phyloP scores from a whole-genome alignment of 2,797 vertebrate species.

The Acropternis orthonyx region DNA sequence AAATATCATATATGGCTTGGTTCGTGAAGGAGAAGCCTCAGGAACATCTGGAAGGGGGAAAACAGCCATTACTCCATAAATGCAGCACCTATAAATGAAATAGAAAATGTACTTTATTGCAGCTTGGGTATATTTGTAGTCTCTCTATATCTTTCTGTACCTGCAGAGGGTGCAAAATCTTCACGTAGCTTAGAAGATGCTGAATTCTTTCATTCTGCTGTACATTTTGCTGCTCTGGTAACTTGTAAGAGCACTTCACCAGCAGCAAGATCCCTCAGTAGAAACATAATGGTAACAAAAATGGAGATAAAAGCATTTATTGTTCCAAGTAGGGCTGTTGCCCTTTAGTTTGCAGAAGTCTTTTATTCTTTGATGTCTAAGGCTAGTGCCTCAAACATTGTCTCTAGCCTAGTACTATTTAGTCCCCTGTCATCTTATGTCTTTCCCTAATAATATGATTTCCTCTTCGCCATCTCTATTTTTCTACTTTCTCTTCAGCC shows the following conservation, averaged over 20 bases:
- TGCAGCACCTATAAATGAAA: background rate
- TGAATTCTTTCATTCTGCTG: background rate
- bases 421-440: background rate
- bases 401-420: background rate
- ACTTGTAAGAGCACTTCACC: background rate
- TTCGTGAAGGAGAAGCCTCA: background rate
- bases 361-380: background rate
- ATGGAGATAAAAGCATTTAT: background rate
- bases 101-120: background rate
- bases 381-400: background rate
- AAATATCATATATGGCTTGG: background rate
- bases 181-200: background rate
- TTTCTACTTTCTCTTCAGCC: background rate
- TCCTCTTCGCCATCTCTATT: background rate
- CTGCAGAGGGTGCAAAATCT: constrained; percentile 41
- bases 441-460: background rate
- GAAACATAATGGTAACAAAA: background rate
- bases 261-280: background rate
- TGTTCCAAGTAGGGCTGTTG: background rate
- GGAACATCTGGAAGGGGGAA: background rate
- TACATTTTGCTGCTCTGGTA: background rate
- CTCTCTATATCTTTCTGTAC: background rate
- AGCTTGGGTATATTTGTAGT: background rate
- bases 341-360: background rate
- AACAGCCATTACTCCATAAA: background rate